These are phyloP conservation scores for Salmo trutta DNA, from an alignment of 2,797 vertebrate genomes.

Conservation along the genomic window DNA sequence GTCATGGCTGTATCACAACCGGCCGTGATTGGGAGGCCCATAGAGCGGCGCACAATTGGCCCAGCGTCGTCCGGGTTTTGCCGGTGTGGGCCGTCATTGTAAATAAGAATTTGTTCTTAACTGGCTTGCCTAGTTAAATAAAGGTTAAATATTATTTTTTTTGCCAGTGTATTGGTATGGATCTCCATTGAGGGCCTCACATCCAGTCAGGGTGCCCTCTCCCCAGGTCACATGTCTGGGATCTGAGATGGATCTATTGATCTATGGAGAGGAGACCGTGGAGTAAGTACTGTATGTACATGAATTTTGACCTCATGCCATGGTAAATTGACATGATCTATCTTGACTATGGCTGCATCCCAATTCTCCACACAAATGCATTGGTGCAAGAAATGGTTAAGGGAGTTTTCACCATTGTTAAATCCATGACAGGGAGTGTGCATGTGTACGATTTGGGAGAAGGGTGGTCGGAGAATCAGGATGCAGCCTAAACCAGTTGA, in stretches of 20 bases:
- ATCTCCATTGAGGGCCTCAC: neutral
- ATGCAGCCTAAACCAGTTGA: neutral
- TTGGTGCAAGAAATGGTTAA: neutral
- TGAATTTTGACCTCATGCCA: constrained; percentile 17
- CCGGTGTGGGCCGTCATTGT: no score
- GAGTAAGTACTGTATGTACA: constrained; percentile 14
- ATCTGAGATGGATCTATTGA: neutral
- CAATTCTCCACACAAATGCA: neutral
- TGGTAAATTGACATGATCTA: neutral
- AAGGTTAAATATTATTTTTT: neutral
- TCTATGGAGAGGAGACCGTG: neutral
- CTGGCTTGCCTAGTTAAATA: no score
- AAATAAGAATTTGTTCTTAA: no score
- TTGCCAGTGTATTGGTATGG: constrained; percentile 33
- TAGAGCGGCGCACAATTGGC: no score
- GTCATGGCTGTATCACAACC: no score
- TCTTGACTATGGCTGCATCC: neutral
- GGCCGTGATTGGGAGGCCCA: no score
- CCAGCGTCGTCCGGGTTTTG: no score
- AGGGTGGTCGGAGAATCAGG: neutral
- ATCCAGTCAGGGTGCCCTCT: neutral
- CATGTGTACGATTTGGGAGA: neutral
- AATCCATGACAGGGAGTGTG: neutral
- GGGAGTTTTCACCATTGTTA: constrained; percentile 10
- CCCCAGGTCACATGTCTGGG: neutral